These are phyloP conservation scores for Amblyjoppa fuscipennis DNA, from an alignment of 2,888 invertebrate species.

Conservation along the genomic window DNA sequence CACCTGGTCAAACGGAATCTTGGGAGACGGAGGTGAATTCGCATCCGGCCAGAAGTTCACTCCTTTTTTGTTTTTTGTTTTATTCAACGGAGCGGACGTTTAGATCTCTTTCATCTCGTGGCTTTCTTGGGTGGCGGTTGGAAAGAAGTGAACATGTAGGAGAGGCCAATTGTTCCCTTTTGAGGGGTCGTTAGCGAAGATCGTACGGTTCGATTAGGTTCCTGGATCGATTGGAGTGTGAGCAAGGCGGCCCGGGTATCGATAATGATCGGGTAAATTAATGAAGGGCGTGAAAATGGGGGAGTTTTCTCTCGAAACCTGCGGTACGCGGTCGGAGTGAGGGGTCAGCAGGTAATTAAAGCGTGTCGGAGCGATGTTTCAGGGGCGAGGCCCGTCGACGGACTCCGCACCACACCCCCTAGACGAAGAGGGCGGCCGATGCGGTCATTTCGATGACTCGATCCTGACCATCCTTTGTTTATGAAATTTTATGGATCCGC, in stretches of 20 bases:
- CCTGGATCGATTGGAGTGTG: constrained; percentile 18
- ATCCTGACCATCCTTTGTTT: constrained; percentile 38
- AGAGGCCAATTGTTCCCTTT: constrained; percentile 25
- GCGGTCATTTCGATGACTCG: constrained; percentile 53
- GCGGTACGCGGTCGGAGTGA: constrained; percentile 39
- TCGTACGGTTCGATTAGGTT: constrained; percentile 12
- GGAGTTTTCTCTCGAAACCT: constrained; percentile 48
- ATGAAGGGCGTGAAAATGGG: constrained; percentile 67
- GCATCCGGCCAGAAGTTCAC: constrained; percentile 65
- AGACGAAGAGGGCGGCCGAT: constrained; percentile 20
- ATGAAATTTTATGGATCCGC: constrained; percentile 39
- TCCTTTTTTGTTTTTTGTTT: constrained; percentile 30
- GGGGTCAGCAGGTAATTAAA: constrained; percentile 61
- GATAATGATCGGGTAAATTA: constrained; percentile 59
- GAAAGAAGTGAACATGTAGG: constrained; percentile 20
- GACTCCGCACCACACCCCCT: constrained; percentile 51
- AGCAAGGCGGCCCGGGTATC: constrained; percentile 34
- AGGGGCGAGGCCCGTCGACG: constrained; percentile 57
- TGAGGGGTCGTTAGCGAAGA: constrained; percentile 32
- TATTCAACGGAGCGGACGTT: constrained; percentile 63
- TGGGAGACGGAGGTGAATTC: constrained; percentile 49
- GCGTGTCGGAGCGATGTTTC: constrained; percentile 51
- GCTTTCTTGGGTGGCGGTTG: constrained; percentile 39
- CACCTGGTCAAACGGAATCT: constrained; percentile 64
- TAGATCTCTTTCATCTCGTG: constrained; percentile 80